Percentiles rank a stretch among this genome's conserved stretches.
Evolutionary conservation across 2,888 invertebrate species (phyloP).

Genomic region (Acanthosepion lycidas): DNA sequence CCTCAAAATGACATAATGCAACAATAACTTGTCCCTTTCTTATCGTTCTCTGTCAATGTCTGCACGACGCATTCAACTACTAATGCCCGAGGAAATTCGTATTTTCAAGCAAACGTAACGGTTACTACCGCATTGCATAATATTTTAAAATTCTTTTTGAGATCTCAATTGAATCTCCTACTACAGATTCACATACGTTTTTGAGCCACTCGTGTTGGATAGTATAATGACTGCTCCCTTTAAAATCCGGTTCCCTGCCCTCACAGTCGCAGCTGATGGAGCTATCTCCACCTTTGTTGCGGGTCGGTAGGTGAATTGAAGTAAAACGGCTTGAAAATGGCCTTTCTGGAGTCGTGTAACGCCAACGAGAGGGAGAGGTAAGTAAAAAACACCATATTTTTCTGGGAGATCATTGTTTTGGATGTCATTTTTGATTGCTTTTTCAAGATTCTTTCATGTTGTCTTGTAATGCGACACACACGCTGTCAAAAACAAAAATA

Average conservation of each 20-base stretch:
- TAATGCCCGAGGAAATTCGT: not conserved
- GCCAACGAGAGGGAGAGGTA: constrained; percentile 47
- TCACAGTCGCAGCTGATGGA: constrained; percentile 33
- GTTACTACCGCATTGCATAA: not conserved
- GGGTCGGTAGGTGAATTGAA: not conserved
- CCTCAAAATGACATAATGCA: not conserved
- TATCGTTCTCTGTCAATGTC: not conserved
- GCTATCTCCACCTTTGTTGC: not conserved
- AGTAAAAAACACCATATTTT: not conserved
- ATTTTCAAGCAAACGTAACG: not conserved
- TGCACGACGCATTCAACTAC: not conserved
- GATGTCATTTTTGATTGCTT: not conserved
- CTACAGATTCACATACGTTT: not conserved
- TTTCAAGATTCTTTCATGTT: not conserved
- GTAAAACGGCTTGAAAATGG: constrained; percentile 37
- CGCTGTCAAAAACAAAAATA: not conserved
- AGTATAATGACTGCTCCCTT: not conserved
- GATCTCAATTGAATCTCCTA: not conserved
- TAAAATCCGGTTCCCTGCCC: constrained; percentile 43
- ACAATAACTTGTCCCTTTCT: not conserved
- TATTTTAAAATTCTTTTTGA: no score
- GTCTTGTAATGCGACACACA: not conserved
- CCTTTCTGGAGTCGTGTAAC: constrained; percentile 44
- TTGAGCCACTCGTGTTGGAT: not conserved
- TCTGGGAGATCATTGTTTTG: not conserved